Conservation (phyloP, 2,888 invertebrate species). For the Dicranocentrus wangi region DNA sequence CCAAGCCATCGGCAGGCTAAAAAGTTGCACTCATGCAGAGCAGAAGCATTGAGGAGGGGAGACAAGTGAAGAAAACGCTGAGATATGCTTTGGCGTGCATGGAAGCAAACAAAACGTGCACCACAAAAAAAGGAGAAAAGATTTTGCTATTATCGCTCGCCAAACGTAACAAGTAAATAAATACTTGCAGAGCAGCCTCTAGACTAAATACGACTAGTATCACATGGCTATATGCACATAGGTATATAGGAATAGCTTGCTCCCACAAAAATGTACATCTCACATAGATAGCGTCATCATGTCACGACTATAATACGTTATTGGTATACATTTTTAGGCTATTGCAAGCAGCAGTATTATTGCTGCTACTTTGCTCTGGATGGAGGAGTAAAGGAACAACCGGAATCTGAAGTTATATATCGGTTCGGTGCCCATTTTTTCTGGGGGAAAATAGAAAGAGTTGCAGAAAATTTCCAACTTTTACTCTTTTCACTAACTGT, state of each 20-base stretch:
- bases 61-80: constrained; percentile 11
- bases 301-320: too few species aligned
- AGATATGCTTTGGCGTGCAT: constrained; percentile 1
- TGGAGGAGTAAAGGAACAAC: constrained; percentile 7
- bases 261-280: too few species aligned
- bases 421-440: constrained; percentile 25
- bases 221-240: background rate
- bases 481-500: constrained; percentile 28
- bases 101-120: constrained; percentile 1
- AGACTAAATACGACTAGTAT: too few species aligned
- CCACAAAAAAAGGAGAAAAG: background rate
- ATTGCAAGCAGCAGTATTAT: too few species aligned
- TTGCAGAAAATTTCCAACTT: constrained; percentile 49
- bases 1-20: background rate
- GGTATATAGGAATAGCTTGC: too few species aligned
- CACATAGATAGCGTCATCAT: too few species aligned
- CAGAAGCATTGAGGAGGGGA: background rate
- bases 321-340: too few species aligned
- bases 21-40: background rate
- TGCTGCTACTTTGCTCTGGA: too few species aligned
- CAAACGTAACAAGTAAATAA: constrained; percentile 31
- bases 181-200: background rate
- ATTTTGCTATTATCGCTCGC: constrained; percentile 13
- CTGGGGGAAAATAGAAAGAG: constrained; percentile 18
- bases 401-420: constrained; percentile 52